Evolutionary conservation across 2,888 invertebrate genomes (phyloP), one percentile per base, ranked within the genome.

Genomic region (Diachrysia chrysitis): DNA sequence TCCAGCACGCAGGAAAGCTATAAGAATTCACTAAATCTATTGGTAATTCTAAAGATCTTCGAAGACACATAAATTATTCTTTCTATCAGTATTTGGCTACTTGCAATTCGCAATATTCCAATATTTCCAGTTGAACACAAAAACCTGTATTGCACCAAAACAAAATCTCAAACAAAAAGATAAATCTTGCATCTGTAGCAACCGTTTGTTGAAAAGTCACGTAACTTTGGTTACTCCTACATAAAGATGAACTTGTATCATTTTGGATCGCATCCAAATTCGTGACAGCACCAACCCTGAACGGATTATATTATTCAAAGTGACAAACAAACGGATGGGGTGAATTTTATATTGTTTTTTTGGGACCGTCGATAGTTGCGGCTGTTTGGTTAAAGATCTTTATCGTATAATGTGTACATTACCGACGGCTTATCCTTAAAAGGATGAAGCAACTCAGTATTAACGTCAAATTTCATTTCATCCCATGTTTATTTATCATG

Each of bases 221-320:
- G 86, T 83, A 71, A 75, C 58, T 75, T 75, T 67, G 69, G 81
- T 74, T 67, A 67, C 84, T 79, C 71, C 66, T 76, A 76, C 82
- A 84, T 79, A 83, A 78, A 82, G 80, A 84, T 84, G 77, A 79
- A 83, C 74, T 84, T 83, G 77, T 80, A 76, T 79, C 69, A 82
- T 82, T 74, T 84, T 88, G 88, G 87, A 85, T 72, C 64, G 53
- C 61, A 69, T 87, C 88, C 88, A 88, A 83, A 81, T 71, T 82
- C 80, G 82, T 82, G 83, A 76, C 76, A 71, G 71, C 59, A 66
- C 63, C 64, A 65, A 72, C 66, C 58, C 69, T 79, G 79, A 69
- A 76, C 71, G 85, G 87, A 82, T 86, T 87, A 86, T 86, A 81
- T 86, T 85, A 86, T 86, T 87, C 83, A 83, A 80, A 85, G 74